These are phyloP conservation scores for Turnix velox DNA, from an alignment of 2,113 vertebrate genomes.

Conservation along the genomic window DNA sequence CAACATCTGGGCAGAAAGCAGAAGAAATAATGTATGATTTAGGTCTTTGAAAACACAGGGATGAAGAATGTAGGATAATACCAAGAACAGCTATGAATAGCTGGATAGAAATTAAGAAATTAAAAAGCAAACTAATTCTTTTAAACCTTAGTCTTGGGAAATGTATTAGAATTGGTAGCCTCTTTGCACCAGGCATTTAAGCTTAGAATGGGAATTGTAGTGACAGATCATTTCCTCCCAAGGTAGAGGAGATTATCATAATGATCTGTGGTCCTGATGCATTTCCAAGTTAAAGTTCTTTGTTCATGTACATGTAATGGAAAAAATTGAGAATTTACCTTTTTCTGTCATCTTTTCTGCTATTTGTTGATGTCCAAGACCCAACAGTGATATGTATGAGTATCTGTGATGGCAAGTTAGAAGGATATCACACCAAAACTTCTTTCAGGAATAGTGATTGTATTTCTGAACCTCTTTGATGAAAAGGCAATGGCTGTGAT, in stretches of 20 bases:
- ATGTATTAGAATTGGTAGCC: not conserved
- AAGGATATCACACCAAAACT: not conserved
- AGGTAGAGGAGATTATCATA: not conserved
- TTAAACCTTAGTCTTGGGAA: not conserved
- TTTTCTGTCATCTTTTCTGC: not conserved
- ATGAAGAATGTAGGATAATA: not conserved
- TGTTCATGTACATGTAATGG: not conserved
- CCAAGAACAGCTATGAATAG: not conserved
- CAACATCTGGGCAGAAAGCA: not conserved
- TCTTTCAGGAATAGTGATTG: not conserved
- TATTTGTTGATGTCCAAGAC: not conserved
- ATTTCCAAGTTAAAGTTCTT: not conserved
- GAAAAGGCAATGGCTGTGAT: not conserved
- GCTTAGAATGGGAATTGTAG: not conserved
- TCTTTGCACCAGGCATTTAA: not conserved
- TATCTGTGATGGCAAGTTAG: not conserved
- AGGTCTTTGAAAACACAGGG: not conserved
- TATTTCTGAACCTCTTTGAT: not conserved
- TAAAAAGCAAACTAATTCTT: not conserved
- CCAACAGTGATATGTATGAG: rapidly evolving
- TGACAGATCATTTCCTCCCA: conserved; percentile 10
- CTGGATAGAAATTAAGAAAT: not conserved
- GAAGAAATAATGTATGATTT: not conserved
- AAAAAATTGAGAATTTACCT: not conserved
- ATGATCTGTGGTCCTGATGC: not conserved